A percentile compares a stretch with the other conserved stretches of the same genome.
Conservation (phyloP, 2,113 vertebrate genomes). For the Trochalopteron elliotii region DNA sequence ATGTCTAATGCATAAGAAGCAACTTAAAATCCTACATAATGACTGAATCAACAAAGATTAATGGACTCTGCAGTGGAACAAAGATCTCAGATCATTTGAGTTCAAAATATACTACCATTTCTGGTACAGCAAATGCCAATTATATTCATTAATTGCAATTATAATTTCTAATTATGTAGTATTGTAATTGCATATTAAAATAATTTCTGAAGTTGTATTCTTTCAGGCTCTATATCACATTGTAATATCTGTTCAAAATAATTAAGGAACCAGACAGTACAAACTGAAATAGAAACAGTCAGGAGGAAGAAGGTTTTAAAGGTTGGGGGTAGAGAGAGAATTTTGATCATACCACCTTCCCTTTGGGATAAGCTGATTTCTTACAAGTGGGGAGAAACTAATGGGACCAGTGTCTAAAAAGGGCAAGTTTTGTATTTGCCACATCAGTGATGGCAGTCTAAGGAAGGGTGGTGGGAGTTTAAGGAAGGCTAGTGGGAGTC, state of each 20-base stretch:
- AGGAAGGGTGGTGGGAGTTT: background rate
- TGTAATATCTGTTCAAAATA: constrained; percentile 29
- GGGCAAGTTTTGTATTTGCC: background rate
- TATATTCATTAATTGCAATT: constrained; percentile 41
- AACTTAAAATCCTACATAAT: background rate
- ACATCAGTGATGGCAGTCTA: background rate
- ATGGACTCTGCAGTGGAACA: background rate
- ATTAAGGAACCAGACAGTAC: constrained; percentile 8
- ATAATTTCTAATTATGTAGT: constrained; percentile 19
- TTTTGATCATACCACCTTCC: background rate
- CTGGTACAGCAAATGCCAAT: constrained; percentile 38
- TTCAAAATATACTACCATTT: constrained; percentile 16
- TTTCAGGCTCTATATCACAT: constrained; percentile 4
- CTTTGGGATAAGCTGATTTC: background rate
- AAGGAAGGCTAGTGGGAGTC: constrained; percentile 3
- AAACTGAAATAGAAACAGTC: constrained; percentile 21
- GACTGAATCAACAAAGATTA: background rate
- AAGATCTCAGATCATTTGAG: background rate
- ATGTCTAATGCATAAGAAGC: background rate
- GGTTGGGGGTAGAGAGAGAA: background rate
- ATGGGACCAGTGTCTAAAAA: background rate
- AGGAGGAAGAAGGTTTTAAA: background rate
- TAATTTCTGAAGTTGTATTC: constrained; percentile 6
- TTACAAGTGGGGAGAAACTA: background rate
- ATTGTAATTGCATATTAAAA: constrained; percentile 23